phyloP scores from a whole-genome alignment of 2,113 vertebrate genomes.

The Osmerus eperlanus region DNA sequence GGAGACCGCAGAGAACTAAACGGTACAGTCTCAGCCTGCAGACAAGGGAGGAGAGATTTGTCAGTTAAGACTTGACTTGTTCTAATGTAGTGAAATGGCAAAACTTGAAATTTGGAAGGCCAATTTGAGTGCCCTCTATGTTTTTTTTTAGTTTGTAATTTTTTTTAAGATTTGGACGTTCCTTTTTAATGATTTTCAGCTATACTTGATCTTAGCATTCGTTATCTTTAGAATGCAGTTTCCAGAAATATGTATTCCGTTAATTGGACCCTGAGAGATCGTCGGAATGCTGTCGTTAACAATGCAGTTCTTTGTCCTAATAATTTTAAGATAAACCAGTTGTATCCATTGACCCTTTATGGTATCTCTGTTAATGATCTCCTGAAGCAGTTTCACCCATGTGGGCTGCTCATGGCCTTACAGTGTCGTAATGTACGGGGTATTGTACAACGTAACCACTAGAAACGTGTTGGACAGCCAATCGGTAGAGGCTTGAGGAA shows the following conservation, averaged over 20 bases:
- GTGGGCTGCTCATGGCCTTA: background rate
- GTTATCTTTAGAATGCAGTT: background rate
- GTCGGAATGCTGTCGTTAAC: background rate
- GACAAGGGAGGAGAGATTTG: background rate
- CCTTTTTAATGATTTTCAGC: background rate
- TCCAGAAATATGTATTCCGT: background rate
- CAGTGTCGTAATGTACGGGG: constrained; percentile 10
- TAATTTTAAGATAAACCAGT: no score
- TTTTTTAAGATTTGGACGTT: no score
- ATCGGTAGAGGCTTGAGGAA: no score
- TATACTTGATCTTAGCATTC: background rate
- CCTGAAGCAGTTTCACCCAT: background rate
- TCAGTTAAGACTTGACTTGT: constrained; percentile 22
- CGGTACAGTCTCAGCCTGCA: background rate
- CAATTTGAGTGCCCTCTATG: constrained; percentile 3
- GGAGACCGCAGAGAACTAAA: no score
- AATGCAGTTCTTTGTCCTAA: background rate
- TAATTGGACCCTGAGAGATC: background rate
- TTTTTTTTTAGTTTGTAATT: background rate
- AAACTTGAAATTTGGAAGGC: constrained; percentile 44
- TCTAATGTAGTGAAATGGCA: constrained; percentile 17
- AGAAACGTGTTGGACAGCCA: background rate
- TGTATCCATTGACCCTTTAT: no score
- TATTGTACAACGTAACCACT: constrained; percentile 15
- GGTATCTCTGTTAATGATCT: no score